These are phyloP conservation scores for Engraulis encrasicolus DNA, from an alignment of 2,113 vertebrate species.

Conservation along the genomic window DNA sequence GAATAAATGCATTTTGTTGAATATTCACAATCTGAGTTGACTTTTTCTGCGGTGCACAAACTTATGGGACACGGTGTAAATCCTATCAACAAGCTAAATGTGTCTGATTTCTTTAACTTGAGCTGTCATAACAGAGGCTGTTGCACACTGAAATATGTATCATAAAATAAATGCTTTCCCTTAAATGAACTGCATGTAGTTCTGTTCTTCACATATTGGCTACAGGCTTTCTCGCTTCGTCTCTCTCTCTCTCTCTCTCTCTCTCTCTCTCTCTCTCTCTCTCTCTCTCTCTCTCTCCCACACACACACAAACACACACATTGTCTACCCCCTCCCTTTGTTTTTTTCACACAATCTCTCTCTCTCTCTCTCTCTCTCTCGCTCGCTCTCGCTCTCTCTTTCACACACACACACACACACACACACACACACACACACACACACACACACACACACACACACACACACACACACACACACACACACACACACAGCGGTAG, in stretches of 20 bases:
- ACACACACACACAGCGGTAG: conserved; percentile 8
- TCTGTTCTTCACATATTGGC: background rate
- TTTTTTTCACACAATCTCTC: too few relatives aligned
- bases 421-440: background rate
- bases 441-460: background rate
- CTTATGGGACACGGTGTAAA: background rate
- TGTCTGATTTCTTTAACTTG: background rate
- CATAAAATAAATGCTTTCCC: background rate
- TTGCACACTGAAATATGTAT: background rate
- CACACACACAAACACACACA: too few relatives aligned
- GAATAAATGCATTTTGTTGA: too few relatives aligned
- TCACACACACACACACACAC: background rate
- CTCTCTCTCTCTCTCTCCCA: background rate
- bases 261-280: background rate
- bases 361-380: too few relatives aligned
- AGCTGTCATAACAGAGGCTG: background rate
- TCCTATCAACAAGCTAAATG: background rate
- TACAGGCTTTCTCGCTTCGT: background rate
- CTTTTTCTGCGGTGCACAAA: too few relatives aligned
- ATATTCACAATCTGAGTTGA: too few relatives aligned
- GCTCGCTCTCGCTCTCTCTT: too few relatives aligned
- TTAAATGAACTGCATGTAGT: background rate
- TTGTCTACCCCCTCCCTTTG: too few relatives aligned
- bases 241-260: background rate
- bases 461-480: conserved; percentile 1